A percentile compares a stretch with the other conserved stretches of the same genome.
phyloP scores from a whole-genome alignment of 2,797 vertebrate genomes.

The Aselliscus stoliczkanus region DNA sequence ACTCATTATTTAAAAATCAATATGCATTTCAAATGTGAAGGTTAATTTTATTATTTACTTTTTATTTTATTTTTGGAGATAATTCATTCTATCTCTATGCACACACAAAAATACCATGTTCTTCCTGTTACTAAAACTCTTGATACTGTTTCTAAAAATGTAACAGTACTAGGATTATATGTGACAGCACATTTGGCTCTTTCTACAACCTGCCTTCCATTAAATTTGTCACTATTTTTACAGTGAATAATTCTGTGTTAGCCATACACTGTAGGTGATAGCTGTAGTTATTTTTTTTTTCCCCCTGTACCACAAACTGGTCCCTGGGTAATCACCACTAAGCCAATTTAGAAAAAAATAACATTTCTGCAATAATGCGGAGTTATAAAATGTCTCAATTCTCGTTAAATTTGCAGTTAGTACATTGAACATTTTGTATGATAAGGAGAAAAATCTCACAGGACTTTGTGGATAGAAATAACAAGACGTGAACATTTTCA shows the following conservation, averaged over 20 bases:
- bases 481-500: conserved; percentile 9
- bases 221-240: background rate
- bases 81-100: background rate
- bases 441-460: conserved; percentile 34
- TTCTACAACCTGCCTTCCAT: background rate
- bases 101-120: background rate
- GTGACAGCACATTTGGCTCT: background rate
- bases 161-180: background rate
- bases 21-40: background rate
- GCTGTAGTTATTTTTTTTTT: background rate
- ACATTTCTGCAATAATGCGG: background rate
- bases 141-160: background rate
- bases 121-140: background rate
- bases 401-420: conserved; percentile 39
- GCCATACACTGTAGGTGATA: background rate
- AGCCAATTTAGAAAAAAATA: conserved; percentile 54
- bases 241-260: background rate
- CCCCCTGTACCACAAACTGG: background rate
- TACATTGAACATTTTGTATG: conserved; percentile 22
- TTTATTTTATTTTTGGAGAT: background rate
- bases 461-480: conserved; percentile 37
- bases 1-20: background rate
- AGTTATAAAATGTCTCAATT: conserved; percentile 45
- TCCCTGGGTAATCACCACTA: background rate
- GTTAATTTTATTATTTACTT: background rate